These are phyloP conservation scores for Hypselothyrea guttata DNA, from an alignment of 2,888 invertebrate species.

Conservation along the genomic window DNA sequence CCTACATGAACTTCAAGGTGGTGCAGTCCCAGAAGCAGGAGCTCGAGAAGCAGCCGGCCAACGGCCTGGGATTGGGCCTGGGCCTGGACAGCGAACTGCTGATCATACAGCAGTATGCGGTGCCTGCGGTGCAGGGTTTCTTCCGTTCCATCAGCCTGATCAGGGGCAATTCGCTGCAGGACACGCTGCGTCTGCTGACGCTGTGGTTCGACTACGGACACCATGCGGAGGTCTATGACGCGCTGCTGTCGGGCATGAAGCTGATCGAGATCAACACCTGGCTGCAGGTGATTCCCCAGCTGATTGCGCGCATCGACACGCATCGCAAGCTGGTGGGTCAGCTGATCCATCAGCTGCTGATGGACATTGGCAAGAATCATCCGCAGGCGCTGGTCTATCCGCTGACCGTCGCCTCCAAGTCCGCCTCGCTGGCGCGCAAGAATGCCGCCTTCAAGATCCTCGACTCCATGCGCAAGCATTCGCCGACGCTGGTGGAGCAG, in stretches of 20 bases:
- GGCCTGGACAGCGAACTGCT: slow-evolving; percentile 72
- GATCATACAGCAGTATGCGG: slow-evolving; percentile 89
- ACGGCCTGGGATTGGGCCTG: slow-evolving; percentile 2
- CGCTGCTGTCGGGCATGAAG: slow-evolving; percentile 94
- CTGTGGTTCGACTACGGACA: slow-evolving; percentile 99
- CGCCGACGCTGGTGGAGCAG: slow-evolving; percentile 94
- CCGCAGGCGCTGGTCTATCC: slow-evolving; percentile 99
- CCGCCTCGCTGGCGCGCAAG: slow-evolving; percentile 91
- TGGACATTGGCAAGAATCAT: slow-evolving; percentile 98
- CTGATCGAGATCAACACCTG: slow-evolving; percentile 98
- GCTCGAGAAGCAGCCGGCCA: slow-evolving; percentile 23
- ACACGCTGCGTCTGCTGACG: slow-evolving; percentile 96
- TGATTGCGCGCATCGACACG: slow-evolving; percentile 98
- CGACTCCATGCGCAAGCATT: slow-evolving; percentile 97
- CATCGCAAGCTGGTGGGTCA: slow-evolving; percentile 92
- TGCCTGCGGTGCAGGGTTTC: slow-evolving; percentile 97
- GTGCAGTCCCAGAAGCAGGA: slow-evolving; percentile 80
- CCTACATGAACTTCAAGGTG: slow-evolving; percentile 98
- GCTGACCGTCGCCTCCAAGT: slow-evolving; percentile 97
- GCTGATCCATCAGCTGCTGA: slow-evolving; percentile 94
- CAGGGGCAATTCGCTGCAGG: slow-evolving; percentile 96
- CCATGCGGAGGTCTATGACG: slow-evolving; percentile 95
- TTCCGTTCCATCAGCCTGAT: slow-evolving; percentile 97
- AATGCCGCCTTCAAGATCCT: slow-evolving; percentile 97
- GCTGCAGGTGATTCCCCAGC: slow-evolving; percentile 99